phyloP scores from a whole-genome alignment of 2,888 invertebrate genomes.

The Aleiodes alternator region DNA sequence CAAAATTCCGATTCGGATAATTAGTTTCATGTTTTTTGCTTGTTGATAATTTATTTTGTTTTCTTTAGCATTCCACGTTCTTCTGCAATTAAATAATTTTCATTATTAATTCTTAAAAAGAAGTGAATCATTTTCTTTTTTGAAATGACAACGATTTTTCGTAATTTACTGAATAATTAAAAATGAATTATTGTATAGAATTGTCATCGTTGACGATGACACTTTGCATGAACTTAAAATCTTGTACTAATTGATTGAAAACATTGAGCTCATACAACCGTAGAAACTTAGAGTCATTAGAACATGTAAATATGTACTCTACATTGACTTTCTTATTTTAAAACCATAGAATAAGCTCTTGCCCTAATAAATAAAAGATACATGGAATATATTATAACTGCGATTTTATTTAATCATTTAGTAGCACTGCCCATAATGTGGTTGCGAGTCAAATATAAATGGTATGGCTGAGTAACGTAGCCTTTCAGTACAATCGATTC shows the following conservation, averaged over 20 bases:
- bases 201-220: conserved; percentile 25
- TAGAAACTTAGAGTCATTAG: not conserved
- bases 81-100: not conserved
- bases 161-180: not conserved
- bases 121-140: not conserved
- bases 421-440: conserved; percentile 68
- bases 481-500: conserved; percentile 62
- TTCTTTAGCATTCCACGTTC: not conserved
- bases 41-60: not conserved
- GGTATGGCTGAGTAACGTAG: conserved; percentile 64
- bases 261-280: not conserved
- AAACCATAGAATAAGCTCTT: conserved; percentile 4
- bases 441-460: conserved; percentile 63
- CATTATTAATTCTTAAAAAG: not conserved
- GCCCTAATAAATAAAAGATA: not conserved
- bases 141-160: not conserved
- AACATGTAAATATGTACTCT: conserved; percentile 17
- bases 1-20: conserved; percentile 21
- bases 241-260: not conserved
- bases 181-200: not conserved
- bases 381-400: not conserved
- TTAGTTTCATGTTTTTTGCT: not conserved
- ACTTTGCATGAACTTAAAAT: not conserved
- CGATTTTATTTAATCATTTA: conserved; percentile 54
- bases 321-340: not conserved